Percentiles rank a stretch among this genome's conserved stretches.
These are phyloP conservation scores for Auanema sp. DNA, from an alignment of 2,888 invertebrate genomes.

Conservation along the genomic window DNA sequence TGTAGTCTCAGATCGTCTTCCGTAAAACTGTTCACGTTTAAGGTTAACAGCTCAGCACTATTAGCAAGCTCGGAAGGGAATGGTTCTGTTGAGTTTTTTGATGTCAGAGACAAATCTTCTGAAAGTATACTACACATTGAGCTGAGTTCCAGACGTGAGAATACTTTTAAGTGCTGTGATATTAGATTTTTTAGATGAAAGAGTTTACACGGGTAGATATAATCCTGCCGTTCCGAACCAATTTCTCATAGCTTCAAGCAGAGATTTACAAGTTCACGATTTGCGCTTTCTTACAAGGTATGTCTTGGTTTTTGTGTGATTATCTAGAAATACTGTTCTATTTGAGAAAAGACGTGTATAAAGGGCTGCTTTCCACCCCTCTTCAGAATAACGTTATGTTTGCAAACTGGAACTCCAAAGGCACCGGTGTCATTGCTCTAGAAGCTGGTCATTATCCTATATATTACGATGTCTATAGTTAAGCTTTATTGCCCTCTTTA, in stretches of 20 bases:
- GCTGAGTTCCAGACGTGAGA: too few relatives aligned
- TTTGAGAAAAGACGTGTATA: background rate
- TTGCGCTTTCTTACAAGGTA: constrained; percentile 13
- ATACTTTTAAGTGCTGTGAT: too few relatives aligned
- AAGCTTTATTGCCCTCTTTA: background rate
- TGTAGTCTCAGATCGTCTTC: background rate
- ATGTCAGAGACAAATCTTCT: too few relatives aligned
- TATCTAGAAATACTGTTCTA: background rate
- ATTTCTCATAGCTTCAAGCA: constrained; percentile 7
- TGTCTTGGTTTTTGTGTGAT: too few relatives aligned
- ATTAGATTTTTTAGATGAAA: background rate
- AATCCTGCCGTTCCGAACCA: constrained; percentile 21
- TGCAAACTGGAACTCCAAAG: constrained; percentile 18
- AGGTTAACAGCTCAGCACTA: too few relatives aligned
- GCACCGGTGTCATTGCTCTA: constrained; percentile 16
- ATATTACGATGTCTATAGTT: constrained; percentile 18
- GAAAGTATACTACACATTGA: too few relatives aligned
- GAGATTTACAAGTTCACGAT: constrained; percentile 22
- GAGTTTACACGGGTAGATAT: background rate
- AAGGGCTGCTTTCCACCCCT: background rate
- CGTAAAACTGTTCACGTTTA: too few relatives aligned
- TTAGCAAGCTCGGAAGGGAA: background rate
- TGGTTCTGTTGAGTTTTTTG: background rate
- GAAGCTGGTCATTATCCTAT: constrained; percentile 11
- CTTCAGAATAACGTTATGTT: constrained; percentile 7